Base-by-base conservation (phyloP, 1,140 invertebrate species). In the Scaptomyza montana region DNA sequence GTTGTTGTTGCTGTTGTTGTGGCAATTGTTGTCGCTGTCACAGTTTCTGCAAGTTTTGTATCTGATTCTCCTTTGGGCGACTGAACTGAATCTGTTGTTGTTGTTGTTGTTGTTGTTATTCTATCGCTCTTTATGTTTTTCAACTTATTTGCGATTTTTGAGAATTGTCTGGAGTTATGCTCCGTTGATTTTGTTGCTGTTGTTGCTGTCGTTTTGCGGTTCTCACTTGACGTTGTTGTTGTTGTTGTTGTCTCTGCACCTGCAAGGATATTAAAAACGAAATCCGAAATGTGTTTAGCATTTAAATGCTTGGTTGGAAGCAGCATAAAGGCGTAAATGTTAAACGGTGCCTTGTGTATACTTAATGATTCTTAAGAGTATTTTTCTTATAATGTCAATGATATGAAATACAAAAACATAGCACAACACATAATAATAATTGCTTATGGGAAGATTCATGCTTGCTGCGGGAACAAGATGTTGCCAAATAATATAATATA, bases 231-330 rank as follows among this genome's bases (percentile, higher is more conserved):
- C 59, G 69, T 70, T 30, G 73, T 28, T 30, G 74, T 28, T 62
- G 71, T 69, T 78, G 68, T 10, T 68, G 69, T 47, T 74, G 50
- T 50, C 53, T 69, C 73, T 74, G 79, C 82, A 87, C 82, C 82
- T 86, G 82, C 30, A 81, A 72, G 67, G 53, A 71, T 39, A 57
- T 28, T 28, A 28, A 28, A 39, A 28, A 1, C 0, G 16, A 25
- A 59, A 55, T 53, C 16, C 21, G 21, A 59, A 59, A 63, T 57
- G 45, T n/a, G 28, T 60, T 74, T 65, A 67, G 19, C 51, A 62
- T 51, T 54, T 36, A 25, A 25, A 50, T 25, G 46, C 33, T 16
- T 60, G n/a, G 41, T 9, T 54, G 47, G 12, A 71, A 39, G 43
- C 10, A 39, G 43, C 10, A 9, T 46, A 16, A 25, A 63, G 21